These are phyloP conservation scores for Phenacoccus solenopsis DNA, from an alignment of 1,140 invertebrate genomes.

Conservation along the genomic window DNA sequence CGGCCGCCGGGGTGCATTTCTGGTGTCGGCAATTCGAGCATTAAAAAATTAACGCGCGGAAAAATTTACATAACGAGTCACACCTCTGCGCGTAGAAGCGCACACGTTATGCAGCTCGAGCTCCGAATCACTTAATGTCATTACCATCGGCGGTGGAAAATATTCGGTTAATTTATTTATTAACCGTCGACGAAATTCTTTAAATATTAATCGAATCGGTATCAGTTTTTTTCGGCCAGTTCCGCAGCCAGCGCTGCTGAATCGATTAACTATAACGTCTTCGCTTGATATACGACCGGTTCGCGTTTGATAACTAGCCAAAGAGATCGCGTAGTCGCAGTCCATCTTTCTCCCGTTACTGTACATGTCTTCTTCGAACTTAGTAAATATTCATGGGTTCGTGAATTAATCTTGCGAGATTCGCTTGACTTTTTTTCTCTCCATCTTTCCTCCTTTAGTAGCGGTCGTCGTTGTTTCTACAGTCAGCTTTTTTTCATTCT, in stretches of 20 bases:
- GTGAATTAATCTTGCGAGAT: background rate
- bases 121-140: background rate
- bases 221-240: background rate
- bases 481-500: background rate
- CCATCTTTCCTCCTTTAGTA: background rate
- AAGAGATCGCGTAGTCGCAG: background rate
- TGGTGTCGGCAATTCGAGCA: background rate
- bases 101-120: background rate
- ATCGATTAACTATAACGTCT: background rate
- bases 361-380: background rate
- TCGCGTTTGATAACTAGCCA: background rate
- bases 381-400: conserved; percentile 2
- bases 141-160: background rate
- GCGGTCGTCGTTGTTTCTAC: no score
- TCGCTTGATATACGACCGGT: background rate
- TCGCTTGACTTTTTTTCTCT: background rate
- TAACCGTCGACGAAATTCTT: background rate
- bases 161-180: background rate
- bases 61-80: background rate
- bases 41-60: background rate
- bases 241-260: background rate
- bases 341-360: background rate
- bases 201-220: background rate
- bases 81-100: no score
- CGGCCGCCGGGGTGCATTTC: background rate